These are phyloP conservation scores for Apodemus agrarius DNA, from an alignment of 2,797 vertebrate species.

Conservation along the genomic window DNA sequence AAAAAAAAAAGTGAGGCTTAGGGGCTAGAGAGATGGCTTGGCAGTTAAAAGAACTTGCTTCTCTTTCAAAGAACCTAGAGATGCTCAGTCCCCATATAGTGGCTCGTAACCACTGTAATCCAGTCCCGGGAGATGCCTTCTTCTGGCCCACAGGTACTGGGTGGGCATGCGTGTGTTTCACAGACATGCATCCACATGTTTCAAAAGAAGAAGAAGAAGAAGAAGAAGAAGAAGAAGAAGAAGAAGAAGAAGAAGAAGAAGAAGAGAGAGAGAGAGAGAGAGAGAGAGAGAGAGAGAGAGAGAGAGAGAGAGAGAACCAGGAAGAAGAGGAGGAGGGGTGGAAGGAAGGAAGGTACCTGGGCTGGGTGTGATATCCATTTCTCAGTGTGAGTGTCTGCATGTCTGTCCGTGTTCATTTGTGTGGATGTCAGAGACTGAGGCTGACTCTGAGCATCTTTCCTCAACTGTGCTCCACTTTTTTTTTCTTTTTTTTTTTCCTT, in stretches of 20 bases:
- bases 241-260: too few relatives aligned
- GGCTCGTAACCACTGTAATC: neutral
- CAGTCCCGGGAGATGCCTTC: neutral
- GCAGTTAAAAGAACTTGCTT: neutral
- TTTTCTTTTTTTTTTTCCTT: too few relatives aligned
- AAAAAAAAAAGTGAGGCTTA: neutral
- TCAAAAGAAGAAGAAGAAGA: neutral
- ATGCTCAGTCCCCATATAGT: neutral
- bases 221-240: too few relatives aligned
- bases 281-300: too few relatives aligned
- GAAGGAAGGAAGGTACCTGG: too few relatives aligned
- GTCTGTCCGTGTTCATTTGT: neutral
- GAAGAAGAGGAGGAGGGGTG: too few relatives aligned
- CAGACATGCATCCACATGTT: neutral
- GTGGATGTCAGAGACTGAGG: neutral
- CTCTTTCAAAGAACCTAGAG: neutral
- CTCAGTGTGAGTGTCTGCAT: neutral
- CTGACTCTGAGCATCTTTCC: neutral
- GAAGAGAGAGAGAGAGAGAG: too few relatives aligned
- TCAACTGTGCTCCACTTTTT: neutral
- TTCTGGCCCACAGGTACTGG: neutral
- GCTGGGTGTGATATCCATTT: neutral
- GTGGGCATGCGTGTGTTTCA: neutral
- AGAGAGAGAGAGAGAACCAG: too few relatives aligned
- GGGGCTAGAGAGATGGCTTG: neutral